Evolutionary conservation across 2,888 invertebrate species (phyloP).

Genomic region (Drosophila austrosaltans): DNA sequence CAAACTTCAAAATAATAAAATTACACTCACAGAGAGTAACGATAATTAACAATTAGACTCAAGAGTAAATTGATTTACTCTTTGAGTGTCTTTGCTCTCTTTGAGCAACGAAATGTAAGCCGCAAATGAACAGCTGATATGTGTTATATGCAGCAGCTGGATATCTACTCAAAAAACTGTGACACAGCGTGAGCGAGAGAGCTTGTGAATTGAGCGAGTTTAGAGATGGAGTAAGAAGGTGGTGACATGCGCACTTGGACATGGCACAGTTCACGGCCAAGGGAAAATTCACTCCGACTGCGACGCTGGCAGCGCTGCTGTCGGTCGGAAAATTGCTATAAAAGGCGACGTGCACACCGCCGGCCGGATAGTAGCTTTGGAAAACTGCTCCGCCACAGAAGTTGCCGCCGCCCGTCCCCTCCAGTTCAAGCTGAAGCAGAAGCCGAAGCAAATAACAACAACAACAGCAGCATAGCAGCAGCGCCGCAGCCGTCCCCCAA

Average conservation of each 20-base stretch:
- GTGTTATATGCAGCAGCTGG: slow-evolving; percentile 32
- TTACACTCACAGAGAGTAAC: neutral
- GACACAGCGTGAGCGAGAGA: neutral
- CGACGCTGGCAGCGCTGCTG: slow-evolving; percentile 57
- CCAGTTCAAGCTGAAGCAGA: slow-evolving; percentile 26
- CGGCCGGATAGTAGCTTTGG: slow-evolving; percentile 84
- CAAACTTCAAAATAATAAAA: neutral
- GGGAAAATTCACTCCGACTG: slow-evolving; percentile 70
- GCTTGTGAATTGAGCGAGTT: slow-evolving; percentile 2
- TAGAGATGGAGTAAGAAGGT: neutral
- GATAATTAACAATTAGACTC: neutral
- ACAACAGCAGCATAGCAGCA: slow-evolving; percentile 23
- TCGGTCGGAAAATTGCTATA: slow-evolving; percentile 77
- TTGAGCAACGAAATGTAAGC: neutral
- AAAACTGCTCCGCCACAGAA: slow-evolving; percentile 76
- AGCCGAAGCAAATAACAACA: slow-evolving; percentile 46
- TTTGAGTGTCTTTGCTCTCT: slow-evolving; percentile 2
- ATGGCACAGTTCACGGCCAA: slow-evolving; percentile 67
- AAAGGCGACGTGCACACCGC: slow-evolving; percentile 77
- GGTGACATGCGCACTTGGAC: slow-evolving; percentile 16
- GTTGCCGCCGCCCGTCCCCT: slow-evolving; percentile 31
- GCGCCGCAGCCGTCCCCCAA: slow-evolving; percentile 27
- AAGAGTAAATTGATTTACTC: neutral
- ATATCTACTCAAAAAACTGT: neutral
- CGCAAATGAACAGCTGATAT: slow-evolving; percentile 33